Base-by-base conservation (phyloP, 2,888 invertebrate species). In the Cryptus armator region DNA sequence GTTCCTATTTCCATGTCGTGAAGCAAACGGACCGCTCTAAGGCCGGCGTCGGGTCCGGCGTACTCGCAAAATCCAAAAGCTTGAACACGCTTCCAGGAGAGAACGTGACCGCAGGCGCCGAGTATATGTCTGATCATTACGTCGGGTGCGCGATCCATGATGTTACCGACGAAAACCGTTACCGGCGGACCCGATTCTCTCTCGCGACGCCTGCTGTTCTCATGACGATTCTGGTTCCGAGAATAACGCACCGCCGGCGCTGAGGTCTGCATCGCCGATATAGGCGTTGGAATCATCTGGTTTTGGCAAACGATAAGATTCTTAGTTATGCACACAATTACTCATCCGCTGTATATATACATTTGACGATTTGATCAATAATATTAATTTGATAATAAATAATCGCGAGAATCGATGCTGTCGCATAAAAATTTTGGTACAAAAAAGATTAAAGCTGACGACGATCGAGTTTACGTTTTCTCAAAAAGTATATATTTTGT, bases 61-160 rank as follows among this genome's bases (percentile, higher is more conserved):
- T 98, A 98, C 95, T 99, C 99, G 95, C 99, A 99, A 95, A 99
- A 99, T 10, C 99, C 99, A 94, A 99, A 99, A 1, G 98, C 98
- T 93, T 98, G 98, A 19, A 99, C 99, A 84, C 99, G 96, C 94
- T 99, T 99, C 99, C 99, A 99, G 90, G 97, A 98, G 14, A 98
- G 95, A 71, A 99, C 98, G 85, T 97, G 97, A 3, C 99, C 99
- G 95, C 99, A 99, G 77, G 98, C 97, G 92, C 97, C 96, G 75
- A 99, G 95, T 92, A 99, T 96, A 89, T 98, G 97, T 88, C 99
- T 96, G 53, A 99, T 97, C 97, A 99, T 98, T 10, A 97, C 96
- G 94, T 99, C 99, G 0, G 99, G 98, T 56, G 98, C 99, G 89
- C 97, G 96, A 89, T 99, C 98, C 91, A 98, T 97, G 81, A 99